Evolutionary conservation across 2,888 invertebrate species (phyloP).

Genomic region (Drosophila austrosaltans): DNA sequence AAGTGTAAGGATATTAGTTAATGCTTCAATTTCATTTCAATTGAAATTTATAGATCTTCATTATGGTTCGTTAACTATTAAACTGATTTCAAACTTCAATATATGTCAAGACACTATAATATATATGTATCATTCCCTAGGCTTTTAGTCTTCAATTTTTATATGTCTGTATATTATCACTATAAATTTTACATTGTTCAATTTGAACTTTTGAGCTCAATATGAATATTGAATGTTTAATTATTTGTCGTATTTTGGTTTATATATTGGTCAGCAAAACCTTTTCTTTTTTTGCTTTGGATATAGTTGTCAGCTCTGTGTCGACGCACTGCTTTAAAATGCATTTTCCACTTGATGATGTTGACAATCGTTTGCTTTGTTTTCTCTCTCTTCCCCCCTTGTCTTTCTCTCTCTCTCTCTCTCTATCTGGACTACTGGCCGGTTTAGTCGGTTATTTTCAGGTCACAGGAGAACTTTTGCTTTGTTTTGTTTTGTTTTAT

Average conservation of each 20-base stretch:
- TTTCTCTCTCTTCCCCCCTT: not conserved
- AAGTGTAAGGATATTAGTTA: no score
- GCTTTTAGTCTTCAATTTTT: no score
- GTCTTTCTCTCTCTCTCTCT: no score
- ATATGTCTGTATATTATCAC: no score
- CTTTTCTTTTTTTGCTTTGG: not conserved
- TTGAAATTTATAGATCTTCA: no score
- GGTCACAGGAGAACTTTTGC: slow-evolving; percentile 13
- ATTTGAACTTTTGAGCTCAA: not conserved
- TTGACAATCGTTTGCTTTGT: slow-evolving; percentile 14
- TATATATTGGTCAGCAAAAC: no score
- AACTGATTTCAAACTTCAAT: no score
- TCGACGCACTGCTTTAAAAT: slow-evolving; percentile 16
- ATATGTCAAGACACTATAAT: no score
- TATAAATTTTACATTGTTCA: no score
- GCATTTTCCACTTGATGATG: slow-evolving; percentile 20
- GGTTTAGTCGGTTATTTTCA: slow-evolving; percentile 1
- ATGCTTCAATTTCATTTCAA: no score
- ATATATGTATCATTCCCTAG: no score
- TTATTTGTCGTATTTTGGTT: not conserved
- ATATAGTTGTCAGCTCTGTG: not conserved
- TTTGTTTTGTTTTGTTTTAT: slow-evolving; percentile 6
- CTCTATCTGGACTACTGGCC: not conserved
- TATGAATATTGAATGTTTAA: slow-evolving; percentile 4
- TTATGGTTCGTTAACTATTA: no score